Evolutionary conservation across 1,140 invertebrate species (phyloP), one percentile per base, ranked within the genome.

Genomic region (Pseudomyrmex concolor): DNA sequence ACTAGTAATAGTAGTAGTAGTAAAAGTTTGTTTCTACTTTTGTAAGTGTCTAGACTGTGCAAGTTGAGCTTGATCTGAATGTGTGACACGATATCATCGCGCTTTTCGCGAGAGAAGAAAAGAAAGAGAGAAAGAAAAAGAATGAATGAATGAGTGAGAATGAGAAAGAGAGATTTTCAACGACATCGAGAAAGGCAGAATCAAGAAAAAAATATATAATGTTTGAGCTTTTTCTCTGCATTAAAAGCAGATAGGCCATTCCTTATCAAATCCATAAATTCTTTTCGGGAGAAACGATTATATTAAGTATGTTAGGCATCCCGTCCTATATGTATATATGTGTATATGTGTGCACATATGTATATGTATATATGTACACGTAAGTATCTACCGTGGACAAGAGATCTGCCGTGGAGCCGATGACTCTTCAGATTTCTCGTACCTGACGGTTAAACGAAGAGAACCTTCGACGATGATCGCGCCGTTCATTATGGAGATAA

Each of bases 391-490:
- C 64, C 25, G 51, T 34, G 59, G 81, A 45, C 57, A 63, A 66
- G 57, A 67, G 25, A 83, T 85, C 67, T 68, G 66, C 74, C 60
- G 85, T 74, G 81, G 55, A 60, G 34, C 34, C 55, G 86, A 91
- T 90, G 90, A 90, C 90, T 91, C 85, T 86, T 85, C 73, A 83
- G 78, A 89, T 90, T 90, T 89, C 89, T 72, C 85, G 59, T 82
- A 70, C 66, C 68, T 77, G 77, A 86, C 62, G 80, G 72, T 80
- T 57, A 55, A 71, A 19, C 71, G 81, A 67, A 70, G 34, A 63
- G 74, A 63, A 86, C 55, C 70, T 45, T 84, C 70, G 77, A 17
- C 76, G 66, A 59, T 62, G 85, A 87, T 88, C 86, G 66, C 67
- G 86, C 78, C 78, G 83, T 89, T 89, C 87, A 89, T 89, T 89